phyloP scores from a whole-genome alignment of 2,113 vertebrate species.

The Melanerpes aurifrons region DNA sequence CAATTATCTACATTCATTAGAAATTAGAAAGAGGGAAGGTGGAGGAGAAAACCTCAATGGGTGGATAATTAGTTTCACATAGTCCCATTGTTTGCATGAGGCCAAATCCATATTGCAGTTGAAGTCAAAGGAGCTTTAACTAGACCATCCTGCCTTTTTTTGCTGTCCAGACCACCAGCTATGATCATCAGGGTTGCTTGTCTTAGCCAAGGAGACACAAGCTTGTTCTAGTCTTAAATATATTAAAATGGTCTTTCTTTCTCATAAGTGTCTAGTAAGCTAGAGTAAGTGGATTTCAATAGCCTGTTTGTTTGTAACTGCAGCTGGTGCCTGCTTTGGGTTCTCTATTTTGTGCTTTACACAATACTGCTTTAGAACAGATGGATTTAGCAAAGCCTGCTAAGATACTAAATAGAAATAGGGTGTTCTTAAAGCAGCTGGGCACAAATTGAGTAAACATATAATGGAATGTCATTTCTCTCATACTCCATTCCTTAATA shows the following conservation, averaged over 20 bases:
- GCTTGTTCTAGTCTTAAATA: slow-evolving; percentile 61
- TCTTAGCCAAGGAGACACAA: slow-evolving; percentile 17
- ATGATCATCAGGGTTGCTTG: slow-evolving; percentile 45
- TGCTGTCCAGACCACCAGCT: slow-evolving; percentile 73
- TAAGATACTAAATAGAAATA: slow-evolving; percentile 39
- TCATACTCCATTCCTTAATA: slow-evolving; percentile 28
- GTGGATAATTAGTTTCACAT: slow-evolving; percentile 72
- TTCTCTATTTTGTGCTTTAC: slow-evolving; percentile 59
- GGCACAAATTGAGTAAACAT: slow-evolving; percentile 39
- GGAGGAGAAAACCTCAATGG: slow-evolving; percentile 57
- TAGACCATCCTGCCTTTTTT: slow-evolving; percentile 7
- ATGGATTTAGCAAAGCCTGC: slow-evolving; percentile 57
- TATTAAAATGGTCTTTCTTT: slow-evolving; percentile 41
- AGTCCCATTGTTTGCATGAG: slow-evolving; percentile 55
- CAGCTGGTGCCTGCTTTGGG: slow-evolving; percentile 40
- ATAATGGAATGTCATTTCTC: neutral
- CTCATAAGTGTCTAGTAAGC: slow-evolving; percentile 21
- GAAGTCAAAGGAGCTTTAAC: slow-evolving; percentile 65
- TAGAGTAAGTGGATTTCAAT: slow-evolving; percentile 49
- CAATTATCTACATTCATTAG: slow-evolving; percentile 71
- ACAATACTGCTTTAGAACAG: slow-evolving; percentile 60
- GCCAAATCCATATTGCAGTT: slow-evolving; percentile 54
- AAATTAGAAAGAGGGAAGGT: slow-evolving; percentile 40
- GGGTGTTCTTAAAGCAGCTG: slow-evolving; percentile 57
- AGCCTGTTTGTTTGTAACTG: slow-evolving; percentile 49